A percentile compares a stretch with the other conserved stretches of the same genome.
These are phyloP conservation scores for Oegoconia quadripuncta DNA, from an alignment of 2,888 invertebrate species.

Conservation along the genomic window DNA sequence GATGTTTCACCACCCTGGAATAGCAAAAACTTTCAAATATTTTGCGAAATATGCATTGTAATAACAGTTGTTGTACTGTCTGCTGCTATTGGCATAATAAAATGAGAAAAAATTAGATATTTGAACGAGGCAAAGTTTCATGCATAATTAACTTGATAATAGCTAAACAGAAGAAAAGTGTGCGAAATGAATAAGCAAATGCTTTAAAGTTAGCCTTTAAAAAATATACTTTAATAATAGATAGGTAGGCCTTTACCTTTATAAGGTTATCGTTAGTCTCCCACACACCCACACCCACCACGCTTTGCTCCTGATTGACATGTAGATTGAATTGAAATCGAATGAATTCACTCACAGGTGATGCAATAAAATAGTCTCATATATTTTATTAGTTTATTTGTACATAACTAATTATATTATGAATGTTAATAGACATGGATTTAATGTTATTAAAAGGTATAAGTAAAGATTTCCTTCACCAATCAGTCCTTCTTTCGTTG, in stretches of 20 bases:
- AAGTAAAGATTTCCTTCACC: conserved; percentile 13
- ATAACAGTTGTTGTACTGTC: too few relatives aligned
- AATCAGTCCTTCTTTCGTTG: conserved; percentile 11
- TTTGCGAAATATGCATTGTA: not conserved
- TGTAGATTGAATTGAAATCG: not conserved
- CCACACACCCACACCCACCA: conserved; percentile 8
- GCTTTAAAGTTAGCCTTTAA: not conserved
- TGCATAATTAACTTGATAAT: not conserved
- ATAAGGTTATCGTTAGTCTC: conserved; percentile 8
- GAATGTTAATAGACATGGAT: conserved; percentile 7
- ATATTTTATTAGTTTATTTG: conserved; percentile 7
- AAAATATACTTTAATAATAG: too few relatives aligned
- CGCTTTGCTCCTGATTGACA: conserved; percentile 4
- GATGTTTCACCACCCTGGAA: conserved; percentile 50
- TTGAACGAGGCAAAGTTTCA: not conserved
- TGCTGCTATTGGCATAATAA: too few relatives aligned
- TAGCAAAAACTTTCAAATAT: not conserved
- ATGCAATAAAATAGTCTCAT: conserved; percentile 3
- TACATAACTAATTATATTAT: conserved; percentile 3
- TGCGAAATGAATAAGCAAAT: not conserved
- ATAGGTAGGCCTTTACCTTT: conserved; percentile 10
- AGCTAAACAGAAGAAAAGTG: too few relatives aligned
- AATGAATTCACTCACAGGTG: not conserved
- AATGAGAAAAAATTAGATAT: too few relatives aligned
- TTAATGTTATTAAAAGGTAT: not conserved